phyloP scores from a whole-genome alignment of 2,797 vertebrate genomes.

The Cynodonichthys magdalenae region DNA sequence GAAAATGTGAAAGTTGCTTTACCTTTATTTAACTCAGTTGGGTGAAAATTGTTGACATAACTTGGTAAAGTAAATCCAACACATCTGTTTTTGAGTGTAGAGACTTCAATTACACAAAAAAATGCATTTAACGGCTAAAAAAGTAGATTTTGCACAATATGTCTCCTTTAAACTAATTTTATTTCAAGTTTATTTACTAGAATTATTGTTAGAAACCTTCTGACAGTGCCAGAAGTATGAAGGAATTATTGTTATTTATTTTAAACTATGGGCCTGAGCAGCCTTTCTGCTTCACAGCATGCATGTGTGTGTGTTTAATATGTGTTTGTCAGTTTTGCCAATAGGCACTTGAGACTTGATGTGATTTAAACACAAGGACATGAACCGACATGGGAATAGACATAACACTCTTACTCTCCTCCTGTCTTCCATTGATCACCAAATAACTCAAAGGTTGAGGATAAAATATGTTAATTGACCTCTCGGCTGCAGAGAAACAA shows the following conservation, averaged over 20 bases:
- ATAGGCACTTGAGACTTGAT: slow-evolving; percentile 38
- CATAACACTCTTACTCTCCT: slow-evolving; percentile 44
- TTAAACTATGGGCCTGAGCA: slow-evolving; percentile 63
- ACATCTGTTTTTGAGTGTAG: no score
- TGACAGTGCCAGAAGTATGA: slow-evolving; percentile 17
- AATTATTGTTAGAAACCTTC: slow-evolving; percentile 46
- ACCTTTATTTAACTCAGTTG: no score
- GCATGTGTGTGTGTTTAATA: slow-evolving; percentile 23
- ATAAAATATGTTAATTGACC: slow-evolving; percentile 70
- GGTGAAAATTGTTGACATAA: no score
- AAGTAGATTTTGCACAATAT: no score
- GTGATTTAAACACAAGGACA: slow-evolving; percentile 56
- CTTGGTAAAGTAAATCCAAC: no score
- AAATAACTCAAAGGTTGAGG: slow-evolving; percentile 48
- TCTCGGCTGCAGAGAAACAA: slow-evolving; percentile 46
- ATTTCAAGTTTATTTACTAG: slow-evolving; percentile 48
- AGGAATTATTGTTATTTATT: slow-evolving; percentile 51
- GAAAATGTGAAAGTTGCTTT: no score
- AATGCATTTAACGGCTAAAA: no score
- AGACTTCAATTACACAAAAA: no score
- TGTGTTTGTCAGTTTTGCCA: slow-evolving; percentile 40
- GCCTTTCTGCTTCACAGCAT: slow-evolving; percentile 21
- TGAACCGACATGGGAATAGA: slow-evolving; percentile 52
- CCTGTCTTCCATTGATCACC: slow-evolving; percentile 55
- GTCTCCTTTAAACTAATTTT: slow-evolving; percentile 34